Evolutionary conservation across 2,888 invertebrate species (phyloP).

Genomic region (Cenopis cana): DNA sequence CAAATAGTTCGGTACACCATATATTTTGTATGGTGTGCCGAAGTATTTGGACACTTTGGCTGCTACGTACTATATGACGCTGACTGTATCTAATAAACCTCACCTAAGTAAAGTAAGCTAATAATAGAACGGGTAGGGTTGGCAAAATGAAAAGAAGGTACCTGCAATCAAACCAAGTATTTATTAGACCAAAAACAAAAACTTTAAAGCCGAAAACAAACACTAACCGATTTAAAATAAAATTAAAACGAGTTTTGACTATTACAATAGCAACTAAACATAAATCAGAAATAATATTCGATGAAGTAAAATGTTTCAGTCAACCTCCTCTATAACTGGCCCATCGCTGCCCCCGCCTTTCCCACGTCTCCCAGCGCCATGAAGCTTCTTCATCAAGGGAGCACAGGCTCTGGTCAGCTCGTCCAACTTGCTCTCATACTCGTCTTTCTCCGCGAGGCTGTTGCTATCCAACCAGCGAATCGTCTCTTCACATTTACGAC

Average conservation of each 20-base stretch:
- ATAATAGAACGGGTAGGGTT: background rate
- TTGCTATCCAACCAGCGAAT: conserved; percentile 89
- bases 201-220: background rate
- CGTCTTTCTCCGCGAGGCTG: conserved; percentile 87
- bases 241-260: background rate
- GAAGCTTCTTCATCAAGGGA: conserved; percentile 86
- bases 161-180: conserved; percentile 16
- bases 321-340: conserved; percentile 86
- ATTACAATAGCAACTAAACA: background rate
- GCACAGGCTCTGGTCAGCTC: conserved; percentile 58
- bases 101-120: no score
- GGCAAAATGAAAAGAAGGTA: background rate
- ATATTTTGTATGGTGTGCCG: no score
- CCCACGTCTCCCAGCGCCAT: conserved; percentile 51
- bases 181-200: conserved; percentile 15
- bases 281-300: conserved; percentile 35
- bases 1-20: no score
- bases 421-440: conserved; percentile 86
- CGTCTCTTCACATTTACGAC: conserved; percentile 82
- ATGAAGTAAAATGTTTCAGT: conserved; percentile 64
- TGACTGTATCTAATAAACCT: background rate
- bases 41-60: no score
- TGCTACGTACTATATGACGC: no score
- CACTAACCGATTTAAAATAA: background rate
- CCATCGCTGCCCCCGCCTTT: conserved; percentile 57